A percentile compares a stretch with the other conserved stretches of the same genome.
These are phyloP conservation scores for Belonocnema kinseyi DNA, from an alignment of 1,140 invertebrate genomes.

Conservation along the genomic window DNA sequence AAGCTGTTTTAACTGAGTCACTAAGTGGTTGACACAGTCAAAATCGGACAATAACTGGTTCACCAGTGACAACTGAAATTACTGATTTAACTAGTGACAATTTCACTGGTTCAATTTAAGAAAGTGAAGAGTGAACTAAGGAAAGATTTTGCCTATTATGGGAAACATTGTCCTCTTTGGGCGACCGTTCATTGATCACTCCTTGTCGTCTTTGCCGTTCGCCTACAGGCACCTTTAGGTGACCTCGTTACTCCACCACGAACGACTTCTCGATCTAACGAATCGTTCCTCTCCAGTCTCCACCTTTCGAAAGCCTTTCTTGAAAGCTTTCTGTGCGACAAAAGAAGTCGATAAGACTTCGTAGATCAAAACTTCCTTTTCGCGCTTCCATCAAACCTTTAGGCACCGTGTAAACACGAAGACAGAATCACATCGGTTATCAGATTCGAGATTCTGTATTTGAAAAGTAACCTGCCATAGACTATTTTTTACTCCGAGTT, in stretches of 20 bases:
- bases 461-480: no score
- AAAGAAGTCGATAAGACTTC: slow-evolving; percentile 22
- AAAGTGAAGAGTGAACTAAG: background rate
- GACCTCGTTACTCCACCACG: slow-evolving; percentile 22
- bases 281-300: slow-evolving; percentile 15
- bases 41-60: no score
- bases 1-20: background rate
- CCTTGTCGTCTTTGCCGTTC: slow-evolving; percentile 6
- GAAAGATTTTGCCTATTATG: background rate
- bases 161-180: background rate
- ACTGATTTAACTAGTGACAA: no score
- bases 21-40: no score
- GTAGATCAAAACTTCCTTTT: slow-evolving; percentile 9
- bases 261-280: slow-evolving; percentile 26
- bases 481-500: no score
- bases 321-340: slow-evolving; percentile 16
- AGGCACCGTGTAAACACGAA: slow-evolving; percentile 5
- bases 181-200: slow-evolving; percentile 7
- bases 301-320: slow-evolving; percentile 2
- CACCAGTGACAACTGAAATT: no score
- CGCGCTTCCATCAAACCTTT: slow-evolving; percentile 5
- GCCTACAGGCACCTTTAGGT: slow-evolving; percentile 7
- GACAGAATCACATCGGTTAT: slow-evolving; percentile 7
- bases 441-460: background rate
- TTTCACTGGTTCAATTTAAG: no score